A percentile compares a stretch with the other conserved stretches of the same genome.
Conservation (phyloP, 2,113 vertebrate genomes). For the Hepsetus odoe region DNA sequence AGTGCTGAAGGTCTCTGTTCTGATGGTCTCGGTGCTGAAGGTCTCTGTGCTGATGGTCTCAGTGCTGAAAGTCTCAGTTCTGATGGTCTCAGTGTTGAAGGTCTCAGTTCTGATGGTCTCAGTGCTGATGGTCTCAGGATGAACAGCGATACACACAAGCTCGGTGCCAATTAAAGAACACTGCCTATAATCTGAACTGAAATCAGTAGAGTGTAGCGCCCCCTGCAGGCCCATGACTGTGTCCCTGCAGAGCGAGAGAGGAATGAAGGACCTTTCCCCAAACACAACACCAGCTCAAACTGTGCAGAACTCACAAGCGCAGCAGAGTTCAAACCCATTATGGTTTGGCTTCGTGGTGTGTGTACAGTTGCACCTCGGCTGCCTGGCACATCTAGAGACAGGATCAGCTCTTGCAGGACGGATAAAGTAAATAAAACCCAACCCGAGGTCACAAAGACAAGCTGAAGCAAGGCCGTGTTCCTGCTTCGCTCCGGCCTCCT, state of each 20-base stretch:
- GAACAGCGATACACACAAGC: too few relatives aligned
- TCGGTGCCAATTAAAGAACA: neutral
- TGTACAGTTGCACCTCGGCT: slow-evolving; percentile 42
- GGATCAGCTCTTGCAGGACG: slow-evolving; percentile 32
- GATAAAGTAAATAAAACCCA: slow-evolving; percentile 52
- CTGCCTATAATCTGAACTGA: neutral
- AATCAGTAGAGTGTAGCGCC: neutral
- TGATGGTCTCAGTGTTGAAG: too few relatives aligned
- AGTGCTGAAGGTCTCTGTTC: too few relatives aligned
- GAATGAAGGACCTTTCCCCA: neutral
- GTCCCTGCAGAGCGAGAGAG: neutral
- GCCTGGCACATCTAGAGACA: slow-evolving; percentile 50
- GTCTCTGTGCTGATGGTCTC: too few relatives aligned
- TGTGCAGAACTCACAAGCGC: slow-evolving; percentile 55
- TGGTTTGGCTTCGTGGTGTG: slow-evolving; percentile 48
- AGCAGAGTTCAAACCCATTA: slow-evolving; percentile 32
- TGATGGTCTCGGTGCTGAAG: too few relatives aligned
- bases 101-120: too few relatives aligned
- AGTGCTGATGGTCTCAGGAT: too few relatives aligned
- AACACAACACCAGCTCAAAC: neutral
- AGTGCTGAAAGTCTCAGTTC: too few relatives aligned
- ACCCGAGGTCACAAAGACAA: slow-evolving; percentile 50
- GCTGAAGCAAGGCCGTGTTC: neutral
- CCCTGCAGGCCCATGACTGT: neutral
- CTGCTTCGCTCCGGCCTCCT: neutral